These are phyloP conservation scores for Sphaeramia orbicularis DNA, from an alignment of 2,797 vertebrate genomes.

Conservation along the genomic window DNA sequence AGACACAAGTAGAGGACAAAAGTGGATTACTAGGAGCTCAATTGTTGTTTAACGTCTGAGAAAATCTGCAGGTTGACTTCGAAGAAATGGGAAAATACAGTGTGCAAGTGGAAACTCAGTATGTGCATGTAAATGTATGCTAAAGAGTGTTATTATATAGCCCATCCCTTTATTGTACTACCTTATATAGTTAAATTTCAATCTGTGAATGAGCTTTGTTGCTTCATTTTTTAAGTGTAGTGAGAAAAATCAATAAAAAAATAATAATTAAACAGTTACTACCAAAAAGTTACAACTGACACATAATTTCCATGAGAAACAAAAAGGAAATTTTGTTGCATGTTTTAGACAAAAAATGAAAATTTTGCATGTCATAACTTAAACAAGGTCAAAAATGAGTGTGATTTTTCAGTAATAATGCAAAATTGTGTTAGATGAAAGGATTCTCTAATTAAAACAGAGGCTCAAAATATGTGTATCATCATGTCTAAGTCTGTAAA, in stretches of 20 bases:
- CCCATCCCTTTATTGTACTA: background rate
- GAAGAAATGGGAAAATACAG: background rate
- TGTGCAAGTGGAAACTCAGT: background rate
- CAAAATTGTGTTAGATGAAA: background rate
- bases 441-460: background rate
- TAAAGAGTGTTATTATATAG: background rate
- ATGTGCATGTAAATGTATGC: background rate
- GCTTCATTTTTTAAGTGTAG: no score
- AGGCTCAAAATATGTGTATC: background rate
- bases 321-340: no score
- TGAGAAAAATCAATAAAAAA: no score
- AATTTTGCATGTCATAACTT: no score
- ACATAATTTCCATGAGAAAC: no score
- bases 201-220: no score
- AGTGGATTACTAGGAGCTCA: slow-evolving; percentile 6
- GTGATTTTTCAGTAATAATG: background rate
- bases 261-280: no score
- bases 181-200: background rate
- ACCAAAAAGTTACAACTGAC: no score
- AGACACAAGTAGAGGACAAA: slow-evolving; percentile 11
- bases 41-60: background rate
- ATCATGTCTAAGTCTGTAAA: no score
- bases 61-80: background rate
- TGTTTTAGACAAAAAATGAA: no score
- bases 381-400: background rate